These are phyloP conservation scores for Mastacembelus armatus DNA, from an alignment of 2,797 vertebrate species.

Conservation along the genomic window DNA sequence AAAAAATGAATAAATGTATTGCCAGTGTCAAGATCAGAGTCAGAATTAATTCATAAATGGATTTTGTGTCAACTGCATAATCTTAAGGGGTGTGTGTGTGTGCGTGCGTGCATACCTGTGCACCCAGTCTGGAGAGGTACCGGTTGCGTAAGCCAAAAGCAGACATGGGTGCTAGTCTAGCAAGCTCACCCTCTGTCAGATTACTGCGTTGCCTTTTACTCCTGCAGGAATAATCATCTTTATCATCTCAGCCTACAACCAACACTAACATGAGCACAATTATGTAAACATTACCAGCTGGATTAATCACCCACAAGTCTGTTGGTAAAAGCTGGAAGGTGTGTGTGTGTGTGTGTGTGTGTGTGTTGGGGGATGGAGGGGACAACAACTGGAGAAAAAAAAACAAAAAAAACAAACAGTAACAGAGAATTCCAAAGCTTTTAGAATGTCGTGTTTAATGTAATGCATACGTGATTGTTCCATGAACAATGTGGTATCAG, in stretches of 20 bases:
- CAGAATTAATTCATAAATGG: constrained; percentile 27
- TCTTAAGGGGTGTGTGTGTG: constrained; percentile 1
- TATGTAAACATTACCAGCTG: constrained; percentile 13
- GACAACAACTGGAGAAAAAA: not conserved
- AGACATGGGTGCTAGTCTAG: constrained; percentile 82
- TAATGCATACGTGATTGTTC: constrained; percentile 21
- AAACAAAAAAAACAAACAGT: not conserved
- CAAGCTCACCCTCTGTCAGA: constrained; percentile 69
- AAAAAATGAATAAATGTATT: not conserved
- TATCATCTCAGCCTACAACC: constrained; percentile 39
- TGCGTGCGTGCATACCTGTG: constrained; percentile 79
- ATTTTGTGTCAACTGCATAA: constrained; percentile 30
- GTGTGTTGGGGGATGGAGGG: no score
- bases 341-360: no score
- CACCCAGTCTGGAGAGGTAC: constrained; percentile 88
- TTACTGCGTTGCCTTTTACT: constrained; percentile 57
- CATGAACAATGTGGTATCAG: constrained; percentile 23
- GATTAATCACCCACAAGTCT: constrained; percentile 13
- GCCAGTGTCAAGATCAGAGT: constrained; percentile 1
- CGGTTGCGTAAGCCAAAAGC: constrained; percentile 86
- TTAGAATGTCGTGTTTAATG: constrained; percentile 52
- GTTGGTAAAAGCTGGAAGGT: not conserved
- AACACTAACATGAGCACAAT: constrained; percentile 18
- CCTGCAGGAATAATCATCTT: constrained; percentile 64
- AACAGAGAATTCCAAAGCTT: constrained; percentile 5